Conservation (phyloP, 2,113 vertebrate genomes). For the Paramormyrops kingsleyae region DNA sequence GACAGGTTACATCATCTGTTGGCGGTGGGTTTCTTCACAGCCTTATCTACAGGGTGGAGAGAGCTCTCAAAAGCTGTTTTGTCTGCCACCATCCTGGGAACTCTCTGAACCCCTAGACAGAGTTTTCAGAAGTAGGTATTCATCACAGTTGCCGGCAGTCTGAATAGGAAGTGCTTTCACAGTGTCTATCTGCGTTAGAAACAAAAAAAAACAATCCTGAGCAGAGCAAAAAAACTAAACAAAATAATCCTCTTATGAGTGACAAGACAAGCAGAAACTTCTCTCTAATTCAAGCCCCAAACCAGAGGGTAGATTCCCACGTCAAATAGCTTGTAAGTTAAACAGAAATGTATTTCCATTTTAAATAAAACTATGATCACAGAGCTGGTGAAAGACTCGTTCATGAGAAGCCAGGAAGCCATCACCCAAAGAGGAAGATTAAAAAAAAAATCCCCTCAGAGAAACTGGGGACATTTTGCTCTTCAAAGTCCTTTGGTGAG, state of each 20-base stretch:
- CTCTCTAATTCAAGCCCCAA: neutral
- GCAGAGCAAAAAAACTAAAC: neutral
- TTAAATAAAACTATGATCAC: neutral
- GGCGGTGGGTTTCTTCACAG: constrained; percentile 50
- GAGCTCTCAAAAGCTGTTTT: constrained; percentile 70
- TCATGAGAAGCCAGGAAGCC: neutral
- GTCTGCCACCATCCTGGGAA: constrained; percentile 59
- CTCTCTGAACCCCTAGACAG: constrained; percentile 54
- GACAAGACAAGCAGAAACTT: neutral
- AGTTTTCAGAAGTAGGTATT: constrained; percentile 52
- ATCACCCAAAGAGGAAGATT: neutral
- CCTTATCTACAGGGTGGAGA: constrained; percentile 54
- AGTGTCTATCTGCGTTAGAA: constrained; percentile 33
- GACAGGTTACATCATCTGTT: constrained; percentile 56
- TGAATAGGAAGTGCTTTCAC: constrained; percentile 43
- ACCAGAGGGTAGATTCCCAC: neutral
- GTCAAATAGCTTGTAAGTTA: neutral
- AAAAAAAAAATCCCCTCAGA: neutral
- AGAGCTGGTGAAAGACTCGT: neutral
- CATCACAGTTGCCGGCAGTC: constrained; percentile 45
- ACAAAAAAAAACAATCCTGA: constrained; percentile 19
- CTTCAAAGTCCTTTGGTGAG: neutral
- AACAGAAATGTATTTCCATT: constrained; percentile 1
- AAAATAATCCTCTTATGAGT: neutral
- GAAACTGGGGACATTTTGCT: neutral